Conservation (phyloP, 2,113 vertebrate species). For the Carollia perspicillata region DNA sequence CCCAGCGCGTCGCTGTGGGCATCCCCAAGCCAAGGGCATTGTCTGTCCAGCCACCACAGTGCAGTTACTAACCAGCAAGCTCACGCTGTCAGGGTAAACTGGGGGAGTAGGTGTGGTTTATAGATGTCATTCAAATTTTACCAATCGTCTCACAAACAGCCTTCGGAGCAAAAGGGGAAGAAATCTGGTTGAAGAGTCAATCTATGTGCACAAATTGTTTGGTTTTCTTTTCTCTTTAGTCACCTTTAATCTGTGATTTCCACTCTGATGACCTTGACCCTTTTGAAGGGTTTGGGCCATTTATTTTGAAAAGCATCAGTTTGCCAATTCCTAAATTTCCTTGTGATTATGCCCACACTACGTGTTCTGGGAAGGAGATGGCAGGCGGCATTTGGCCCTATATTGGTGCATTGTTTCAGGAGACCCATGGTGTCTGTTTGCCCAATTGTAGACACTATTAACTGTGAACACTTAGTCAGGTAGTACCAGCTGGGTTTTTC, state of each 20-base stretch:
- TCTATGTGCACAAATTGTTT: not conserved
- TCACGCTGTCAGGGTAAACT: not conserved
- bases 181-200: not conserved
- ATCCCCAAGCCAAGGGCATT: not conserved
- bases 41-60: not conserved
- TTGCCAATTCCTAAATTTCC: not conserved
- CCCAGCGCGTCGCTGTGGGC: not conserved
- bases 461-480: not conserved
- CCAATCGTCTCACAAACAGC: not conserved
- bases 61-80: too few species aligned
- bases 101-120: slow-evolving; percentile 1
- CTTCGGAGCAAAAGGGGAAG: not conserved
- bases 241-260: not conserved
- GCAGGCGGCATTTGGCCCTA: not conserved
- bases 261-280: not conserved
- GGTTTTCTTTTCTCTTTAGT: not conserved
- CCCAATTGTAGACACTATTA: not conserved
- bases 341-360: not conserved
- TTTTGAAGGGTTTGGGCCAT: not conserved
- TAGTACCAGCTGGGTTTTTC: not conserved
- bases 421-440: not conserved
- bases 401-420: not conserved
- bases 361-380: not conserved
- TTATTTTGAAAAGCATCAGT: not conserved
- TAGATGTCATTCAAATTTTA: slow-evolving; percentile 8